phyloP scores from a whole-genome alignment of 2,113 vertebrate species.

The Camelus dromedarius region DNA sequence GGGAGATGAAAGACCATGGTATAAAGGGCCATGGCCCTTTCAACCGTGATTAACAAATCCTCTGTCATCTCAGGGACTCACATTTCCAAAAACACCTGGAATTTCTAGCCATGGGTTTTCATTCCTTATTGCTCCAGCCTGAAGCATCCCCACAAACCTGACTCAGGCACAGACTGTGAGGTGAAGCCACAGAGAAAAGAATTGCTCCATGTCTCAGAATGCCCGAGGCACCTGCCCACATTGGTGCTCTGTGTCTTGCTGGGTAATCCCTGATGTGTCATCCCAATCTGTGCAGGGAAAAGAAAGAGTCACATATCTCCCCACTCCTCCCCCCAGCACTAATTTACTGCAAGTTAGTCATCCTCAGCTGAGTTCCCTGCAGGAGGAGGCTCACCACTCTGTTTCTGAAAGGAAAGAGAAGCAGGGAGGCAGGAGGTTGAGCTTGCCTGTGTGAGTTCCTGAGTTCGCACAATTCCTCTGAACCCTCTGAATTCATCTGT shows the following conservation, averaged over 20 bases:
- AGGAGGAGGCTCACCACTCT: background rate
- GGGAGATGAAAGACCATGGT: constrained; percentile 42
- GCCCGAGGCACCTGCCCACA: constrained; percentile 62
- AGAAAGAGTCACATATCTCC: constrained; percentile 7
- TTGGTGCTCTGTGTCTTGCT: background rate
- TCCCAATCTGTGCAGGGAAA: background rate
- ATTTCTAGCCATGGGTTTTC: background rate
- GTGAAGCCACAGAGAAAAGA: background rate
- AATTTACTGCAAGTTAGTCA: background rate
- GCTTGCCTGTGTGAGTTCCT: background rate
- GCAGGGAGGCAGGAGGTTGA: background rate
- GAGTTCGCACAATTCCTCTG: background rate
- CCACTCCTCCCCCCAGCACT: background rate
- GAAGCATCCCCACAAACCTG: background rate
- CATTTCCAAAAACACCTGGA: background rate
- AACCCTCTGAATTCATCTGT: background rate
- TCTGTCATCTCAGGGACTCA: constrained; percentile 18
- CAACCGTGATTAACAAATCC: constrained; percentile 44
- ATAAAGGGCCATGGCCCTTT: constrained; percentile 49
- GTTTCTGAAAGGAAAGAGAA: background rate
- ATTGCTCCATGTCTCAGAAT: background rate
- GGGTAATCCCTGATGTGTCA: constrained; percentile 62
- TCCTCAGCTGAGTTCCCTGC: background rate
- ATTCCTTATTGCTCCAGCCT: background rate
- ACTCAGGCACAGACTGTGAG: background rate